A percentile compares a stretch with the other conserved stretches of the same genome.
Evolutionary conservation across 2,888 invertebrate species (phyloP).

Genomic region (Hypercompe scribonia): DNA sequence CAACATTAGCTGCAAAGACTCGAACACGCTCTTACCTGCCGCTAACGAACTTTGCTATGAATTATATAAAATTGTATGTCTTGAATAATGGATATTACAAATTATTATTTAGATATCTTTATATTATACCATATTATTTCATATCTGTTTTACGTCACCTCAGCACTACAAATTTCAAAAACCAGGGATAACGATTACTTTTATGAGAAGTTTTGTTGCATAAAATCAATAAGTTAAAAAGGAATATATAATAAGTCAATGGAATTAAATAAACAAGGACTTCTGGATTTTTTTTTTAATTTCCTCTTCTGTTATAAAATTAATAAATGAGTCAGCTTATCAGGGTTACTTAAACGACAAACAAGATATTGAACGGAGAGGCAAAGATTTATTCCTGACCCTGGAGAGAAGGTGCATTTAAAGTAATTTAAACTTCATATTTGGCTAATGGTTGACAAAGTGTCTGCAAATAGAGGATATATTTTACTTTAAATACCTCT

Average conservation of each 20-base stretch:
- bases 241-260: neutral
- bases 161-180: neutral
- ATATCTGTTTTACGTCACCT: neutral
- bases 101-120: constrained; percentile 10
- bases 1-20: constrained; percentile 70
- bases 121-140: neutral
- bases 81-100: constrained; percentile 23
- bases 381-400: neutral
- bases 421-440: neutral
- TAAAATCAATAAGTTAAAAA: neutral
- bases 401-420: neutral
- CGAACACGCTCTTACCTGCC: constrained; percentile 63
- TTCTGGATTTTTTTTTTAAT: neutral
- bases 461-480: neutral
- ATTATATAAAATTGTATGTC: constrained; percentile 46
- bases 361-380: neutral
- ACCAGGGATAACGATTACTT: neutral
- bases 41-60: constrained; percentile 64
- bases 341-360: neutral
- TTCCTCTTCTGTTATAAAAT: neutral
- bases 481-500: neutral
- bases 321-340: neutral
- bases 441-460: neutral
- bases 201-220: neutral
- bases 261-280: neutral